These are phyloP conservation scores for Labia minor DNA, from an alignment of 2,888 invertebrate species.

Conservation along the genomic window DNA sequence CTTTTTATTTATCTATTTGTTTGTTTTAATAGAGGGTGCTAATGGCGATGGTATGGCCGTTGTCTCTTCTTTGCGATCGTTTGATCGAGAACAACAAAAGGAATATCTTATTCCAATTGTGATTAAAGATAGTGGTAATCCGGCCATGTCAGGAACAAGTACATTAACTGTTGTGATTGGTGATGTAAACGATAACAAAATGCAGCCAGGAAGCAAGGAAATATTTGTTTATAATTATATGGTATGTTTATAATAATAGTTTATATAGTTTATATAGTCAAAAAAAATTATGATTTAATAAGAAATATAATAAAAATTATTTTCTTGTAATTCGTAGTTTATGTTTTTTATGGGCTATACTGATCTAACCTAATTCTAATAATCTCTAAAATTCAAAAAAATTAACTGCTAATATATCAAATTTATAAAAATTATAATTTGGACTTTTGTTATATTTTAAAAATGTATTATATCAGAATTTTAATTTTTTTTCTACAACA, in stretches of 20 bases:
- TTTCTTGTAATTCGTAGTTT: no score
- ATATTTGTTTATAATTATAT: slow-evolving; percentile 94
- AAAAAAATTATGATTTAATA: not conserved
- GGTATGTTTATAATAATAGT: slow-evolving; percentile 35
- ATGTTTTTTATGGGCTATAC: no score
- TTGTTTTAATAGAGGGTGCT: slow-evolving; percentile 64
- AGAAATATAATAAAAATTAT: no score
- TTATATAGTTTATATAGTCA: not conserved
- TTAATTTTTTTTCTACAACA: no score
- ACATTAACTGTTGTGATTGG: slow-evolving; percentile 94
- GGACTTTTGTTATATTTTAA: no score
- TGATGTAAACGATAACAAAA: slow-evolving; percentile 96
- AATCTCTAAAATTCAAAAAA: no score
- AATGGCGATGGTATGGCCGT: slow-evolving; percentile 97
- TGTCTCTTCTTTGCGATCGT: slow-evolving; percentile 83
- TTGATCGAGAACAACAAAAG: slow-evolving; percentile 92
- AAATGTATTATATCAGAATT: no score
- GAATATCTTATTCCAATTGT: slow-evolving; percentile 94
- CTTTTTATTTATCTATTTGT: slow-evolving; percentile 8
- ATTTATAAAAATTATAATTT: no score
- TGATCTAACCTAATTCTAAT: no score
- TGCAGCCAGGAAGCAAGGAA: slow-evolving; percentile 92
- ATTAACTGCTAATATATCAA: no score
- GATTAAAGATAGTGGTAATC: slow-evolving; percentile 92
- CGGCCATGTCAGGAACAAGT: slow-evolving; percentile 93